Percentiles rank a stretch among this genome's conserved stretches.
phyloP scores from a whole-genome alignment of 2,888 invertebrate species.

The Helleia helle region DNA sequence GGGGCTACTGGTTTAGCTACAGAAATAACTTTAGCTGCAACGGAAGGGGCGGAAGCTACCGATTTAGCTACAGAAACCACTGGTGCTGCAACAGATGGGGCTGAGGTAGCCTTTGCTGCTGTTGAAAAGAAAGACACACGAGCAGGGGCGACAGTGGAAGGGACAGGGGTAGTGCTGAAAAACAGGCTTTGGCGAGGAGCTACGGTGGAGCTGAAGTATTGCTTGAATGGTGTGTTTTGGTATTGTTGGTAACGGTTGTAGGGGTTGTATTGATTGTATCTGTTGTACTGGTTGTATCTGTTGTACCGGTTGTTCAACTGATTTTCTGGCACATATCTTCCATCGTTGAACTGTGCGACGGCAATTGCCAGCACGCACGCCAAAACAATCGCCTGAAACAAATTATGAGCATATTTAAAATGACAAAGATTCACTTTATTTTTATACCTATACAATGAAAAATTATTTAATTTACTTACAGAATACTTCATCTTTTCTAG shows the following conservation, averaged over 20 bases:
- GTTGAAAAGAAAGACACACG: conserved; percentile 2
- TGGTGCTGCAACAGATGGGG: conserved; percentile 5
- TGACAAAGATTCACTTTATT: conserved; percentile 1
- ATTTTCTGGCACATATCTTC: conserved; percentile 18
- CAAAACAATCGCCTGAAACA: conserved; percentile 28
- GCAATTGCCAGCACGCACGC: conserved; percentile 42
- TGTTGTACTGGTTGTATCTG: conserved; percentile 18
- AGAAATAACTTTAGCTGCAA: no score
- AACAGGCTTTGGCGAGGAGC: not conserved
- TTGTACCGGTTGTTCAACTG: conserved; percentile 17
- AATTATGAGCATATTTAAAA: not conserved
- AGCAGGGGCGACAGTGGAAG: not conserved
- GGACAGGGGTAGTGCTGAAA: conserved; percentile 1
- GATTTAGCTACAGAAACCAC: conserved; percentile 13
- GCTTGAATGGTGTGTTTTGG: conserved; percentile 11
- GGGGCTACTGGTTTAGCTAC: no score
- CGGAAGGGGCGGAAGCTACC: no score
- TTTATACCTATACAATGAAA: conserved; percentile 5
- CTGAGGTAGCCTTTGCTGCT: conserved; percentile 1
- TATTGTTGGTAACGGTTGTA: conserved; percentile 17
- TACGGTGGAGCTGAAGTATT: conserved; percentile 11
- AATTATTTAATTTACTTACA: conserved; percentile 38
- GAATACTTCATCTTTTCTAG: conserved; percentile 44
- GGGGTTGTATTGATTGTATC: conserved; percentile 13
- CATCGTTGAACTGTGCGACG: conserved; percentile 34